Conservation (phyloP, 2,888 invertebrate species). For the Odontocerum albicorne region DNA sequence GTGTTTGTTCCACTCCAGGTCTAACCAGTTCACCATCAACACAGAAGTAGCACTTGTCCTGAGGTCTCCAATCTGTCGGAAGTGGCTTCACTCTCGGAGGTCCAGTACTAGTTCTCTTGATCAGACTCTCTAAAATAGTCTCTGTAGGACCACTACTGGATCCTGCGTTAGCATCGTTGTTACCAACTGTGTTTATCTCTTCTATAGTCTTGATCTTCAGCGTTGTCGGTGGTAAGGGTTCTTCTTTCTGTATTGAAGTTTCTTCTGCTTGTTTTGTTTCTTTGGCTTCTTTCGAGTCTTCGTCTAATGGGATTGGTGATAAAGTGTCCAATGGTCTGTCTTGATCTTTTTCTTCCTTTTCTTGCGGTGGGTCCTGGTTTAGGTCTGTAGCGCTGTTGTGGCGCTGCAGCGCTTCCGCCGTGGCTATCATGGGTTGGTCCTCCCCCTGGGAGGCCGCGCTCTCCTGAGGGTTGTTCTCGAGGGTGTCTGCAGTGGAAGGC, state of each 20-base stretch:
- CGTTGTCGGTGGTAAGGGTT: conserved; percentile 22
- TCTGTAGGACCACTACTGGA: conserved; percentile 46
- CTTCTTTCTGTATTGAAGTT: conserved; percentile 3
- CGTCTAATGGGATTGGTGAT: conserved; percentile 27
- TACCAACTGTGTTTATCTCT: conserved; percentile 50
- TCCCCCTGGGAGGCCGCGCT: conserved; percentile 43
- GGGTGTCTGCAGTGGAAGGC: conserved; percentile 43
- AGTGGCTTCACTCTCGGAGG: conserved; percentile 42
- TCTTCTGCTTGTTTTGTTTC: conserved; percentile 21
- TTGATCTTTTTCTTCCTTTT: conserved; percentile 26
- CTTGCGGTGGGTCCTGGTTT: conserved; percentile 36
- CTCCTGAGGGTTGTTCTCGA: conserved; percentile 39
- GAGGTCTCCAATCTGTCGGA: conserved; percentile 77
- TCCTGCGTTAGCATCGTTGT: conserved; percentile 40
- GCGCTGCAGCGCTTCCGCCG: conserved; percentile 48
- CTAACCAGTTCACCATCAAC: conserved; percentile 68
- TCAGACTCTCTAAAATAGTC: conserved; percentile 58
- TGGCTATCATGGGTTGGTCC: conserved; percentile 48
- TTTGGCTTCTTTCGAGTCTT: conserved; percentile 39
- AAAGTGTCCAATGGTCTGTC: conserved; percentile 36
- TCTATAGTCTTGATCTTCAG: conserved; percentile 59
- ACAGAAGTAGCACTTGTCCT: conserved; percentile 84
- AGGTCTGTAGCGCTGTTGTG: conserved; percentile 46
- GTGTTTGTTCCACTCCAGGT: conserved; percentile 48
- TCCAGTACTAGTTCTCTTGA: conserved; percentile 46